Evolutionary conservation across 30 jellyfish, hydroid and myxozoan species (phyloP), one percentile per base, ranked within the genome.

Genomic region (Hydractinia echinata): DNA sequence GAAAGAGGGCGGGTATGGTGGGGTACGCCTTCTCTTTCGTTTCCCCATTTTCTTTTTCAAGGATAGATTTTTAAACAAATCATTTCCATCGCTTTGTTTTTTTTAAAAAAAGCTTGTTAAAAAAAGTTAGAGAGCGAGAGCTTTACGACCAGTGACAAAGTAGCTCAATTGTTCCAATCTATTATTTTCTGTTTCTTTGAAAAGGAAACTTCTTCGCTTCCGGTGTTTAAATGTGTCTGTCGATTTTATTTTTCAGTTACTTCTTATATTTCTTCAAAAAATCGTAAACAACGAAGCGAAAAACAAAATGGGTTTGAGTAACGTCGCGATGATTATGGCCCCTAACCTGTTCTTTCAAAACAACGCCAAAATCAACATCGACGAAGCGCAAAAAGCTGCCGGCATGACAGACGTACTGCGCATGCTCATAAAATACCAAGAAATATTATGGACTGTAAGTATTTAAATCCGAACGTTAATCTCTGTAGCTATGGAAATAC

Each of bases 271-370:
- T 69, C 91, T 91, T 8, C 21, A 73, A 54, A 91, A 86, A 79
- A 90, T 88, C 16, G 79, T 83, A 8, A 85, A 82, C 39, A 66
- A 67, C 49, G 99, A 92, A 61, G 51, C 77, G 10, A 44, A 49
- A 18, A 92, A 87, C 94, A 92, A 83, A 67, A 92, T 92, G 99
- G 96, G 96, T 30, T 69, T 92, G 61, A 92, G 88, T 85, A 92
- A 87, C 76, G 99, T 92, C 5, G 95, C 99, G 6, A 92, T 92
- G 99, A 92, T 92, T 67, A 92, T 92, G 96, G 99, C 99, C 1
- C 99, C 99, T 9, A 92, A 92, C 74, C 87, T 92, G 19, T 92
- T 92, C 53, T 85, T 85, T 78, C 95, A 87, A 60, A 66, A 87
- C 71, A 85, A 67, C 82, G 68, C 77, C 30, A 82, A 89, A 74